Percentiles rank a stretch among this genome's conserved stretches.
These are phyloP conservation scores for Hirtodrosophila confusa DNA, from an alignment of 2,888 invertebrate species.

Conservation along the genomic window DNA sequence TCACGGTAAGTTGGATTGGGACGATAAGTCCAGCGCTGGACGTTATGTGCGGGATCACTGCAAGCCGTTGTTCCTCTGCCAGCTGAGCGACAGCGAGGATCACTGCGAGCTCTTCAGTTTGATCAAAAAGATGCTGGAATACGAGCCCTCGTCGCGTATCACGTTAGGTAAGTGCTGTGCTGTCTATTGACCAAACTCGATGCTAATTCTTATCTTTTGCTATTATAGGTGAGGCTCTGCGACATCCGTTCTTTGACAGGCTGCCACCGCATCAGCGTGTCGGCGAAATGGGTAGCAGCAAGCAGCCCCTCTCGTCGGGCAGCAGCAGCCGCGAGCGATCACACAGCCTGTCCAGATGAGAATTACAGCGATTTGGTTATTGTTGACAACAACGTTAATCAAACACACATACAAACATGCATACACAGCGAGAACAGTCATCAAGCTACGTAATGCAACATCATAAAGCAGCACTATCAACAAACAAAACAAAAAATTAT, in stretches of 20 bases:
- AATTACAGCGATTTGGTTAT: slow-evolving; percentile 85
- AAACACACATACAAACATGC: slow-evolving; percentile 61
- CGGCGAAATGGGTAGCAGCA: slow-evolving; percentile 84
- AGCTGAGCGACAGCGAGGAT: slow-evolving; percentile 94
- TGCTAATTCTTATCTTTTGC: neutral
- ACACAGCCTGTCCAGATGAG: slow-evolving; percentile 85
- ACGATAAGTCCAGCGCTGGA: slow-evolving; percentile 97
- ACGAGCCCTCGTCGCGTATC: slow-evolving; percentile 96
- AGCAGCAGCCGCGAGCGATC: slow-evolving; percentile 87
- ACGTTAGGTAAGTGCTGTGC: slow-evolving; percentile 86
- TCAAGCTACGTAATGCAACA: slow-evolving; percentile 35
- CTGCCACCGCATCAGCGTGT: slow-evolving; percentile 91
- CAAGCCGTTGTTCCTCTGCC: slow-evolving; percentile 97
- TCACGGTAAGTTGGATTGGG: slow-evolving; percentile 98
- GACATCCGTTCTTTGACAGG: slow-evolving; percentile 96
- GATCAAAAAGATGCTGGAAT: slow-evolving; percentile 97
- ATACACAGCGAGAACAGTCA: slow-evolving; percentile 36
- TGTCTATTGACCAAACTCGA: too few species aligned
- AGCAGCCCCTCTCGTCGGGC: slow-evolving; percentile 80
- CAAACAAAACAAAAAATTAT: slow-evolving; percentile 24
- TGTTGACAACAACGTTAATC: slow-evolving; percentile 81
- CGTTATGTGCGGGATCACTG: slow-evolving; percentile 99
- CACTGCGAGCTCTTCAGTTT: slow-evolving; percentile 97
- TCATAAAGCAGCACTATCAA: slow-evolving; percentile 25
- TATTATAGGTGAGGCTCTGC: slow-evolving; percentile 89